These are phyloP conservation scores for Chaitophorus viminalis DNA, from an alignment of 2,888 invertebrate genomes.

Conservation along the genomic window DNA sequence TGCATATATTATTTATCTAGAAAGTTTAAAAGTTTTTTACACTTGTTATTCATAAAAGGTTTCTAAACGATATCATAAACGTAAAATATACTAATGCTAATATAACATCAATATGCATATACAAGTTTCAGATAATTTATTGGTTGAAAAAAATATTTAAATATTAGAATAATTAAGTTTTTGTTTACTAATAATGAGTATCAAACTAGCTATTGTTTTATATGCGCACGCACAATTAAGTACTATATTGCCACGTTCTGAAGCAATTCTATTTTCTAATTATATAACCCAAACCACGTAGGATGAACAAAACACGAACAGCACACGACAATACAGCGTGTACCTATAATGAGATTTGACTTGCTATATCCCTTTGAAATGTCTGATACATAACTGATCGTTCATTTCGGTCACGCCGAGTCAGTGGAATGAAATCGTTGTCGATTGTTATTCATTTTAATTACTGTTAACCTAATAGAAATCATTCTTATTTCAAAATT, in stretches of 20 bases:
- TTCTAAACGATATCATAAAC: background rate
- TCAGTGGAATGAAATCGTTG: background rate
- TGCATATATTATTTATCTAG: background rate
- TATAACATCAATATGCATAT: background rate
- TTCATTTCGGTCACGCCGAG: background rate
- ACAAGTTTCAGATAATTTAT: background rate
- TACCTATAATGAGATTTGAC: background rate
- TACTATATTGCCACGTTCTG: background rate
- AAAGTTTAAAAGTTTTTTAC: background rate
- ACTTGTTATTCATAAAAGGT: background rate
- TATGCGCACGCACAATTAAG: background rate
- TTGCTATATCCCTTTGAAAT: background rate
- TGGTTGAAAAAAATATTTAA: background rate
- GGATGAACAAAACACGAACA: background rate
- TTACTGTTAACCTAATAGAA: no score
- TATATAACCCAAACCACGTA: background rate
- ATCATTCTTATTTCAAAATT: no score
- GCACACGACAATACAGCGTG: background rate
- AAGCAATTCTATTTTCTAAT: background rate
- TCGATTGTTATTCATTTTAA: background rate
- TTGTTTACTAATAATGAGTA: background rate
- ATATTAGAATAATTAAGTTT: background rate
- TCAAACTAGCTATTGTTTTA: background rate
- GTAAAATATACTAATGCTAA: no score
- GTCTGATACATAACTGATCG: background rate